A percentile compares a stretch with the other conserved stretches of the same genome.
Conservation (phyloP, 1,140 invertebrate species). For the Drosophila ironensis region DNA sequence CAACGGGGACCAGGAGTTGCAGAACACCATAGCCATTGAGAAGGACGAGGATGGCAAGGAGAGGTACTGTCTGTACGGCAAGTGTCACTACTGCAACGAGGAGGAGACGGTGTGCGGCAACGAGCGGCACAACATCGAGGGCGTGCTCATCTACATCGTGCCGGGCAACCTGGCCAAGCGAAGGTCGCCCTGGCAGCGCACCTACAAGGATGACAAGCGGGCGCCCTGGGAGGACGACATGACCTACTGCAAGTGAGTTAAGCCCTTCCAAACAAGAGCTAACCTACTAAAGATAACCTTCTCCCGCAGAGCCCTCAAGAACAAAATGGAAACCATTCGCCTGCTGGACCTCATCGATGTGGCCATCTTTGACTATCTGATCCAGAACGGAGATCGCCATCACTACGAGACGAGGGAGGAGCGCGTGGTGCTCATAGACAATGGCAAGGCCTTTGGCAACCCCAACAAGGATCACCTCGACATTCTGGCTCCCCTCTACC, state of each 20-base stretch:
- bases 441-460: slow-evolving; percentile 96
- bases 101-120: slow-evolving; percentile 92
- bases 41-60: slow-evolving; percentile 82
- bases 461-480: slow-evolving; percentile 91
- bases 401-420: slow-evolving; percentile 93
- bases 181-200: slow-evolving; percentile 94
- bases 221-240: slow-evolving; percentile 92
- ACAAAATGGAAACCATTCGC: slow-evolving; percentile 84
- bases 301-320: slow-evolving; percentile 82
- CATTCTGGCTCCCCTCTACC: slow-evolving; percentile 94
- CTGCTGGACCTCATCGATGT: slow-evolving; percentile 94
- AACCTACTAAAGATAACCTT: not conserved
- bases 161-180: slow-evolving; percentile 87
- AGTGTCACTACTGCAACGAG: slow-evolving; percentile 93
- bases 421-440: slow-evolving; percentile 92
- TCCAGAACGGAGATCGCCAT: slow-evolving; percentile 97
- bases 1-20: slow-evolving; percentile 86
- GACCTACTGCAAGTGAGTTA: slow-evolving; percentile 88
- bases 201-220: slow-evolving; percentile 89
- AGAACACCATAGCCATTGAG: slow-evolving; percentile 81
- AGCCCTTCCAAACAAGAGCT: not conserved
- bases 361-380: slow-evolving; percentile 95
- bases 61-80: slow-evolving; percentile 91
- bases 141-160: slow-evolving; percentile 92
- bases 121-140: slow-evolving; percentile 87